Evolutionary conservation across 1,140 invertebrate species (phyloP), one percentile per base, ranked within the genome.

Genomic region (Ptiloglossa arizonensis): DNA sequence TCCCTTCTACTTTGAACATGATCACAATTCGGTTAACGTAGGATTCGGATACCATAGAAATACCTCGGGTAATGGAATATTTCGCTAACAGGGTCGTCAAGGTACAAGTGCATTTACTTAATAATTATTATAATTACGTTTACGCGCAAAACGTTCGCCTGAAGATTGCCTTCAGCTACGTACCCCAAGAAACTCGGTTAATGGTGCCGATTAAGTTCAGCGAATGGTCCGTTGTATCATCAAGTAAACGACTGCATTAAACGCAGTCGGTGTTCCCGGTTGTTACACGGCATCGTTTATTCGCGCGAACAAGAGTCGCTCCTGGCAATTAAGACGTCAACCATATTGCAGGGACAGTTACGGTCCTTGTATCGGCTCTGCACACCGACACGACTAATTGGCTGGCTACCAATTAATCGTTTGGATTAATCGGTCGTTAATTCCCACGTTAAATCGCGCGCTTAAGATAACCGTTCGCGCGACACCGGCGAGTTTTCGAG

Each of bases 321-420:
- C 22, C 11, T 1, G 32, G 69, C 41, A 66, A 79, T 79, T 79
- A 73, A 79, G 76, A 73, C 52, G 69, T 79, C 44, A 72, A 48
- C 27, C 17, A 59, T 72, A 22, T 3, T 19, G 32, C 24, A 69
- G 0, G 15, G 50, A 63, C 41, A 48, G 17, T 63, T 64, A 56
- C 29, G 27, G 38, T 48, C 38, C 38, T 64, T 38, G 17, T 70
- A 56, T 41, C 44, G 35, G 1, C 35, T 4, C 6, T 38, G 67
- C 29, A 56, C 52, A 24, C 9, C 17, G 41, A 27, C 19, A 13
- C 32, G 19, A 52, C 38, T 59, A 66, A 59, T 46, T 73, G 48
- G 32, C 22, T 46, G 52, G 22, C 11, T 72, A 29, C 6, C 60
- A 59, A 66, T 79, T 79, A 79, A 79, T 73, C 46, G 17, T 1